Evolutionary conservation across 2,888 invertebrate species (phyloP).

Genomic region (Apoda limacodes): DNA sequence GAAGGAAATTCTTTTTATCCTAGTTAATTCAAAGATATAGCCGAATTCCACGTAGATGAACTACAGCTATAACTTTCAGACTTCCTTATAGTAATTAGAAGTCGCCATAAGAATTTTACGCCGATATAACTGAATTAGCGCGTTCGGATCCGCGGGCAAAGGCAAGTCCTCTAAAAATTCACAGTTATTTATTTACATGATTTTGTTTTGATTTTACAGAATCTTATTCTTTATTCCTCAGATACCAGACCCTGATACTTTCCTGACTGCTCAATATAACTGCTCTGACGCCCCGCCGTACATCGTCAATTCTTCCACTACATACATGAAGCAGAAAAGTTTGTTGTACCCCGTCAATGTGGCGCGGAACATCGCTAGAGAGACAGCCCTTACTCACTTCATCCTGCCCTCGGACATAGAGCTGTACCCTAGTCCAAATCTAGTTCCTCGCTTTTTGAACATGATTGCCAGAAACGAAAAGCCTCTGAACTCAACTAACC

Average conservation of each 20-base stretch:
- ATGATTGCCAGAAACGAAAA: conserved; percentile 82
- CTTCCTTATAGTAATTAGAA: too few relatives aligned
- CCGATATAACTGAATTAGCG: too few relatives aligned
- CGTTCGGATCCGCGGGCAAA: too few relatives aligned
- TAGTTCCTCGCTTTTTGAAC: conserved; percentile 84
- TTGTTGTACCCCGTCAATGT: conserved; percentile 92
- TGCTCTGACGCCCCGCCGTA: conserved; percentile 80
- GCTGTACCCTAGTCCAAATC: conserved; percentile 86
- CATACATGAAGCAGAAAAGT: conserved; percentile 84
- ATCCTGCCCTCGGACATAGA: conserved; percentile 91
- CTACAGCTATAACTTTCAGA: too few relatives aligned
- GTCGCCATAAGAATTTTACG: too few relatives aligned
- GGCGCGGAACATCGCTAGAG: conserved; percentile 89
- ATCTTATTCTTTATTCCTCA: conserved; percentile 35
- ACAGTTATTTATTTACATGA: conserved; percentile 4
- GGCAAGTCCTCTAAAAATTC: too few relatives aligned
- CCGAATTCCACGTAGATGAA: too few relatives aligned
- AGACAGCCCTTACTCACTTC: conserved; percentile 84
- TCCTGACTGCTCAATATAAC: conserved; percentile 74
- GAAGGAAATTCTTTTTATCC: too few relatives aligned
- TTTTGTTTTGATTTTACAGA: not conserved
- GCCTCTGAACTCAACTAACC: conserved; percentile 68
- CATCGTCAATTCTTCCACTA: conserved; percentile 70
- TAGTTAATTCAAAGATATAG: too few relatives aligned
- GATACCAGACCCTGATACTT: conserved; percentile 75